Evolutionary conservation across 2,888 invertebrate species (phyloP), one percentile per base, ranked within the genome.

Genomic region (Eristalis intricaria): DNA sequence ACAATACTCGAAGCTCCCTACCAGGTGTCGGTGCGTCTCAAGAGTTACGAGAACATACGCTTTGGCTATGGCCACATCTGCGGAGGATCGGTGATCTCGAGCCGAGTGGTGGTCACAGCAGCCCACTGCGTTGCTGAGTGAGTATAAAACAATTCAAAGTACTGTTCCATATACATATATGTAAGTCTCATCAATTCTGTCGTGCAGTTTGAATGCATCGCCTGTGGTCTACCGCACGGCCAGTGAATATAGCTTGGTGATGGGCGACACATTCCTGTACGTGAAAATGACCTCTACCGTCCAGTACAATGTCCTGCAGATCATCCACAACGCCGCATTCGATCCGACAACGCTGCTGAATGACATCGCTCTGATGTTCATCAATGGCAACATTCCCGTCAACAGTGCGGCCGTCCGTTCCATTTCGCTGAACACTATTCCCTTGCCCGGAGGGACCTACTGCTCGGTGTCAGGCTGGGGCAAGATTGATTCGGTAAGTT

Each of bases 381-480:
- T 92, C 4, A 89, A 90, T 19, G 91, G 90, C 0, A 81, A 78
- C 2, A 89, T 92, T 38, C 91, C 91, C 5, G 88, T 83, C 83
- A 74, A 76, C 26, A 86, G 89, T 64, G 29, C 80, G 0, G 83
- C 79, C 0, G 89, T 90, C 0, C 66, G 35, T 8, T 76, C 90
- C 1, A 79, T 92, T 78, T 15, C 88, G 1, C 69, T 92, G 0
- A 89, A 87, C 60, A 43, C 60, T 10, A 13, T 7, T 22, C 0
- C 58, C 0, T 8, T 90, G 50, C 0, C 38, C 1, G 66, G 64
- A 0, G 82, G 68, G 0, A 89, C 81, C 0, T 3, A 4, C 1
- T 92, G 92, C 60, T 19, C n/a, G 1, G 89, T 92, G 11, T 90
- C 90, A 22, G 92, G 92, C 29, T 92, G 91, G 90, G 92, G 92